phyloP scores from a whole-genome alignment of 2,888 invertebrate genomes.

The Auanema freiburgensis region DNA sequence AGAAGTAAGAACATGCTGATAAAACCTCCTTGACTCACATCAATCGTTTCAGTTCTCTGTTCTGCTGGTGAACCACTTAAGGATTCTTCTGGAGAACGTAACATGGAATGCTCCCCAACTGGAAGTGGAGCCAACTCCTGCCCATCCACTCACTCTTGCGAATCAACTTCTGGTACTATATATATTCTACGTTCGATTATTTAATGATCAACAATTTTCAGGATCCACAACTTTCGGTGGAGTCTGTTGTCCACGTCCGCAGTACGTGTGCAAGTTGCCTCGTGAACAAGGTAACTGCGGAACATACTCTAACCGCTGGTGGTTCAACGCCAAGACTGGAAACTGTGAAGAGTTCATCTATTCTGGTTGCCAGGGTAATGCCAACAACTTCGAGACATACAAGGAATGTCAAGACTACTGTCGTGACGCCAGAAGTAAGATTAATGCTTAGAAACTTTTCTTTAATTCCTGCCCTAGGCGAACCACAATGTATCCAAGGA shows the following conservation, averaged over 20 bases:
- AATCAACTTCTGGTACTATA: constrained; percentile 53
- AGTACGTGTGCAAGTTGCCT: constrained; percentile 63
- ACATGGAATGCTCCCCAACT: constrained; percentile 63
- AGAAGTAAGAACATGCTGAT: constrained; percentile 46
- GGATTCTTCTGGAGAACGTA: constrained; percentile 62
- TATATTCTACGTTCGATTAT: neutral
- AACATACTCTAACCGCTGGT: constrained; percentile 63
- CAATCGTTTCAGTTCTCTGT: constrained; percentile 54
- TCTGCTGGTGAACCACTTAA: constrained; percentile 64
- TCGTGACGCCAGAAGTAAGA: constrained; percentile 54
- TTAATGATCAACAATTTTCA: constrained; percentile 1
- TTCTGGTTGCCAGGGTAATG: constrained; percentile 62
- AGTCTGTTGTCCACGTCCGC: constrained; percentile 63
- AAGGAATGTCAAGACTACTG: constrained; percentile 64
- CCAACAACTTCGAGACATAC: constrained; percentile 63
- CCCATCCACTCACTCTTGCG: constrained; percentile 62
- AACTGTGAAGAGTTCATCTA: constrained; percentile 65
- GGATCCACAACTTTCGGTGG: constrained; percentile 54
- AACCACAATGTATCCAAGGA: constrained; percentile 64
- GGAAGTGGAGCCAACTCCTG: constrained; percentile 59
- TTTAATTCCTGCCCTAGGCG: constrained; percentile 31
- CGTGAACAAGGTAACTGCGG: constrained; percentile 63
- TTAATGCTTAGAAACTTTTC: neutral
- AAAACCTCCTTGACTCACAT: neutral
- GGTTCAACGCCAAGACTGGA: constrained; percentile 64